These are phyloP conservation scores for Lucinisca nassula DNA, from an alignment of 2,888 invertebrate genomes.

Conservation along the genomic window DNA sequence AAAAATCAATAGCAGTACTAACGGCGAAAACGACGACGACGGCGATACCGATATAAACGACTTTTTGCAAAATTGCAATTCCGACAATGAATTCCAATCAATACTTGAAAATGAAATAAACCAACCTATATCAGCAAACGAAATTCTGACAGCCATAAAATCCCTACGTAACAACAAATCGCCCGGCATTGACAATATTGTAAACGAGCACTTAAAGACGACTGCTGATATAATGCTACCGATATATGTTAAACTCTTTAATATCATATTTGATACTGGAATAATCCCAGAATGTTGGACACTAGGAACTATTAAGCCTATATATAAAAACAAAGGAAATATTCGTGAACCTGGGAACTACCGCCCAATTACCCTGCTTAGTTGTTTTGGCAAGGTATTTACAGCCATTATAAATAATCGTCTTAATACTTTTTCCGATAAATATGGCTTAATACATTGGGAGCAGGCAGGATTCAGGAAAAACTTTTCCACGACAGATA, in stretches of 20 bases:
- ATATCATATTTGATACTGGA: neutral
- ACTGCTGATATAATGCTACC: neutral
- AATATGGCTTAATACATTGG: neutral
- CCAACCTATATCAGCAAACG: neutral
- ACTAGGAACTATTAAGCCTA: neutral
- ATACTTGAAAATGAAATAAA: neutral
- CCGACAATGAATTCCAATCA: neutral
- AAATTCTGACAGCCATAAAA: neutral
- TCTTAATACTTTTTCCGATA: neutral
- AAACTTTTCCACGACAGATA: neutral
- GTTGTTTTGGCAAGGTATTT: conserved; percentile 10
- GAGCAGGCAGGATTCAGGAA: neutral
- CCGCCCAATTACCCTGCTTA: neutral
- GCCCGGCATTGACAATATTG: neutral
- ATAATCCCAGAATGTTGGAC: neutral
- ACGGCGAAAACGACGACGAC: neutral
- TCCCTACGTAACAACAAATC: neutral
- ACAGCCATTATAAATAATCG: conserved; percentile 2
- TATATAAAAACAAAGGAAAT: conserved; percentile 7
- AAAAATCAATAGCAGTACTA: neutral
- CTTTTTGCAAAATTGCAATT: no score
- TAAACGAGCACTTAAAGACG: neutral
- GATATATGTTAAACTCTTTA: conserved; percentile 8
- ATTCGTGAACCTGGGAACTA: neutral
- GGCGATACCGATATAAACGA: no score